Evolutionary conservation across 2,113 vertebrate species (phyloP), one percentile per base, ranked within the genome.

Genomic region (Sardina pilchardus): DNA sequence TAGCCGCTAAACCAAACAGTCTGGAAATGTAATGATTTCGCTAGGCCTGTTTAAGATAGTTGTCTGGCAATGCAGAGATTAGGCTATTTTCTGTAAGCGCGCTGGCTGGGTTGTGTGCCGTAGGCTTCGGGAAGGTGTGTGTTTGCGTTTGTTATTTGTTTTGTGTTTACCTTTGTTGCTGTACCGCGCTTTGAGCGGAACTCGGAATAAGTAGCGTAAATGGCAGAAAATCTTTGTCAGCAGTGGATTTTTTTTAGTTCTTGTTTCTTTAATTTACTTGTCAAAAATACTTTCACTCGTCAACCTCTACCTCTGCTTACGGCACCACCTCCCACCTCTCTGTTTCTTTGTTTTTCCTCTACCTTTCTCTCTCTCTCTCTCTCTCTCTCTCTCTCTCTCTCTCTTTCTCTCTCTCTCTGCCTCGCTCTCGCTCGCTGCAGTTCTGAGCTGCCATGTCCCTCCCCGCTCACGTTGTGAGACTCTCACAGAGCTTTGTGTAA

Each of bases 371-470:
- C 80, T 81, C n/a, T 71, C 53, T 48, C n/a, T 30, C 19, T 59
- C 5, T 59, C 53, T 59, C 53, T 24, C 53, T 59, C 24, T 16
- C 53, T 16, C 0, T 10, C 45, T 45, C 10, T 9, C 14, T 56
- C 53, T 56, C 53, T 71, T 12, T 34, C 12, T 67, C 9, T 30
- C 30, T 9, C 63, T 50, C 85, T 19, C 0, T 48, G 82, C 86
- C 75, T 44, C 26, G 14, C 2, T 42, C 34, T 44, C 42, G 44
- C 84, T 82, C 44, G 16, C 80, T 44, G 34, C 63, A 81, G 45
- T n/a, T 84, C 86, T 82, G 84, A 21, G 45, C 89, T 87, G 86
- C 88, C 89, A 86, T 86, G 88, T 88, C 85, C 85, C 78, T 81
- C 85, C 48, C 50, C 50, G 81, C 91, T 90, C 81, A 21, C 84